Evolutionary conservation across 2,888 invertebrate species (phyloP), one percentile per base, ranked within the genome.

Genomic region (Latrodectus elegans): DNA sequence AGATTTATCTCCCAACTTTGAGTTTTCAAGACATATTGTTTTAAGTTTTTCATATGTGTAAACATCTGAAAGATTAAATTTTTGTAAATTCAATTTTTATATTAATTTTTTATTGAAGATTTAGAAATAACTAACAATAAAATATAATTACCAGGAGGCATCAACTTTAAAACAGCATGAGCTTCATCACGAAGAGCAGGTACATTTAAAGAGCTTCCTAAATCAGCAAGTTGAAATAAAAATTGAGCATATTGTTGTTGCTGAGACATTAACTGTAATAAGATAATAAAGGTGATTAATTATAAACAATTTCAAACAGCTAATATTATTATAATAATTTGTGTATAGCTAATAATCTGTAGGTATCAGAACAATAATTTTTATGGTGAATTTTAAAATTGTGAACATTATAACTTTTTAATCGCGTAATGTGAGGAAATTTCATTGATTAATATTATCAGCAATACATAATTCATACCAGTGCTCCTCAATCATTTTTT

Each of bases 171-270:
- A 49, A 97, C 94, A 84, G 95, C 94, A 90, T 96, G 94, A 1
- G 96, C 96, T 68, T 96, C 96, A 91, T 98, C 98, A 67, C 97
- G 94, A 90, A 99, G 93, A 84, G 95, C 95, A 22, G 95, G 94
- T 91, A 96, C 95, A 90, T 95, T 95, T 91, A 97, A 94, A 80
- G 95, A 94, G 91, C 97, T 96, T 71, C 98, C 98, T 90, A 97
- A 93, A 92, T 97, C 97, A 91, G 97, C 96, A 90, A 98, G 93
- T 92, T 97, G 96, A 90, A 93, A 92, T 83, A 93, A 90, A 90
- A 93, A 93, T 90, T 91, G 89, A 71, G 92, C 91, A 91, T 92
- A 92, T 92, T 95, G 94, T 68, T 95, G 94, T 90, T 96, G 95
- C 93, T 95, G 95, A 0, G 98, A 95, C 94, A 98, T 96, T 76